These are phyloP conservation scores for Bombus vancouverensis DNA, from an alignment of 1,140 invertebrate species.

Conservation along the genomic window DNA sequence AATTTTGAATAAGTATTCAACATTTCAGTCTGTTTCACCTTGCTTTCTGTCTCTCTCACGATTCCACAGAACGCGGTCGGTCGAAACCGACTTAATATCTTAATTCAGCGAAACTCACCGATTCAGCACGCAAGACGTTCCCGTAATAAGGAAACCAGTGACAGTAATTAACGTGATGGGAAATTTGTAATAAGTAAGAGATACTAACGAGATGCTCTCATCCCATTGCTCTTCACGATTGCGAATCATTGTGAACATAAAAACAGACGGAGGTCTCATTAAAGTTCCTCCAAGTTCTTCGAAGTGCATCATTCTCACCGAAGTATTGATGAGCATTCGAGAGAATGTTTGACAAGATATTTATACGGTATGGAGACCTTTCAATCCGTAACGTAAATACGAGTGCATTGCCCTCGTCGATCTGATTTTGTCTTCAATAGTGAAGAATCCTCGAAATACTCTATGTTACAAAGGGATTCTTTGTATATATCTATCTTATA, in stretches of 20 bases:
- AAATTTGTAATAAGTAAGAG: slow-evolving; percentile 20
- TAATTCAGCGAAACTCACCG: slow-evolving; percentile 12
- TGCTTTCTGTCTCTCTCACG: no score
- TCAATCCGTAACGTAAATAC: neutral
- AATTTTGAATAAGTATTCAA: slow-evolving; percentile 42
- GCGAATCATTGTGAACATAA: slow-evolving; percentile 10
- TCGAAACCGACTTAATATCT: slow-evolving; percentile 18
- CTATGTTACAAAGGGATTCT: neutral
- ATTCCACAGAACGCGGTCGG: no score
- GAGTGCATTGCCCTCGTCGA: neutral
- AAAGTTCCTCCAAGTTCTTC: slow-evolving; percentile 5
- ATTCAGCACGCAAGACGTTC: slow-evolving; percentile 8
- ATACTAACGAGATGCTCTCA: slow-evolving; percentile 24
- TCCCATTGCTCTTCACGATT: neutral
- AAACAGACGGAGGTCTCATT: slow-evolving; percentile 33
- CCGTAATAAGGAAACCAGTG: slow-evolving; percentile 16
- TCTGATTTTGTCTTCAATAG: neutral
- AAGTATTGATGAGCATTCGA: slow-evolving; percentile 2
- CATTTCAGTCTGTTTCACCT: neutral
- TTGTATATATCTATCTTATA: neutral
- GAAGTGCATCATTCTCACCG: neutral
- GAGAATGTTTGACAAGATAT: slow-evolving; percentile 11
- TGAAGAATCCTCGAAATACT: neutral
- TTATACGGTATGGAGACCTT: neutral
- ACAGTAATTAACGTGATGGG: slow-evolving; percentile 32